Conservation (phyloP, 2,113 vertebrate species). For the Sigmodon hispidus region DNA sequence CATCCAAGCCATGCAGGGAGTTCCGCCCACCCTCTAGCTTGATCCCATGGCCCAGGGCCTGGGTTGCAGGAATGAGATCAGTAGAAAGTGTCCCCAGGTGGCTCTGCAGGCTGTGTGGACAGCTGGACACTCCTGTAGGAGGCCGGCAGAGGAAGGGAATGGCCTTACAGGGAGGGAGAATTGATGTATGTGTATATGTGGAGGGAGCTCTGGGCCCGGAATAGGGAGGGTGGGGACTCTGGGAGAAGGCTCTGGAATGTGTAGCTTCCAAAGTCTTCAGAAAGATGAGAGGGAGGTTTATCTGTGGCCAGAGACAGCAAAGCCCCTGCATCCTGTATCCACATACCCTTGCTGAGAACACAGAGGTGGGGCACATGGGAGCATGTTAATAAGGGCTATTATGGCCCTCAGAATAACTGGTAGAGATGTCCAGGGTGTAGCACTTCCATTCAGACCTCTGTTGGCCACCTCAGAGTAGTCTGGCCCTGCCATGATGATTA, state of each 20-base stretch:
- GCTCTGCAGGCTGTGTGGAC: neutral
- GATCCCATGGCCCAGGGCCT: neutral
- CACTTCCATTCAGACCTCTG: neutral
- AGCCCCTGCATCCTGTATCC: neutral
- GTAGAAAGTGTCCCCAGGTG: neutral
- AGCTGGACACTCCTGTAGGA: neutral
- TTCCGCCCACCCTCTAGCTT: no score
- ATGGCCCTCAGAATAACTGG: neutral
- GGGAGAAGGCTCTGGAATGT: neutral
- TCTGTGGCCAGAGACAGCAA: neutral
- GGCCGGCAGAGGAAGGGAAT: neutral
- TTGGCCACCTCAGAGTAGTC: neutral
- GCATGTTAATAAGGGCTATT: no score
- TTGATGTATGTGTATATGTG: no score
- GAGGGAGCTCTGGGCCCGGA: rapidly evolving
- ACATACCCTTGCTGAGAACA: neutral
- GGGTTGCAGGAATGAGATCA: neutral
- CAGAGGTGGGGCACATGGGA: neutral
- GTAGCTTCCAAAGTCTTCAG: neutral
- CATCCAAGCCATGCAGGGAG: neutral
- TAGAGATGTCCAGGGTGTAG: neutral
- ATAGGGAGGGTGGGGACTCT: neutral
- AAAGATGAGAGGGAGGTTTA: neutral
- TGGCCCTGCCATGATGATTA: neutral
- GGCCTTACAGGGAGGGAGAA: neutral